Percentiles rank a stretch among this genome's conserved stretches.
These are phyloP conservation scores for Cenopis cana DNA, from an alignment of 2,888 invertebrate genomes.

Conservation along the genomic window DNA sequence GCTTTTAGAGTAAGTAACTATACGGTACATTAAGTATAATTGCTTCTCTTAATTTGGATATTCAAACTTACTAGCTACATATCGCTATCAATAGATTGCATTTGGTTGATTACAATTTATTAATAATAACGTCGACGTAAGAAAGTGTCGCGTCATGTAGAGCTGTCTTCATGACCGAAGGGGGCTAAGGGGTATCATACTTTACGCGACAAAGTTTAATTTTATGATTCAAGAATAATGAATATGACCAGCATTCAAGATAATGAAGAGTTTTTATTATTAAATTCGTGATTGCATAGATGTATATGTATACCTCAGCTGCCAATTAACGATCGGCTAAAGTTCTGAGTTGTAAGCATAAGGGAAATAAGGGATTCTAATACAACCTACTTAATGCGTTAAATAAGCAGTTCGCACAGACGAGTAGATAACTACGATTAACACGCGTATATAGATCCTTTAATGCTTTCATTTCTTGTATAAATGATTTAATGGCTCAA, in stretches of 20 bases:
- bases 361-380: not conserved
- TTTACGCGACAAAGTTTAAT: not conserved
- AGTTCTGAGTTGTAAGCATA: not conserved
- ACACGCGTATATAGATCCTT: too few species aligned
- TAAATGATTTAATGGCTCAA: too few species aligned
- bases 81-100: conserved; percentile 8
- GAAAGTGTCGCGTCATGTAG: conserved; percentile 12
- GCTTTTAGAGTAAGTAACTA: not conserved
- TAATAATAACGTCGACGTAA: not conserved
- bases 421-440: too few species aligned
- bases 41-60: conserved; percentile 25
- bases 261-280: not conserved
- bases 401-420: not conserved
- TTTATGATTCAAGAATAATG: not conserved
- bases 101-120: conserved; percentile 34
- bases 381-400: not conserved
- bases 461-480: too few species aligned
- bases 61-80: not conserved
- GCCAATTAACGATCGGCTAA: not conserved
- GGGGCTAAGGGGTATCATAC: not conserved
- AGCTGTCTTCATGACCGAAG: not conserved
- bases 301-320: not conserved
- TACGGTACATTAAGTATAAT: conserved; percentile 3
- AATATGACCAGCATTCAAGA: too few species aligned
- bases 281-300: not conserved